Conservation (phyloP, 2,888 invertebrate species). For the Temnothorax unifasciatus region DNA sequence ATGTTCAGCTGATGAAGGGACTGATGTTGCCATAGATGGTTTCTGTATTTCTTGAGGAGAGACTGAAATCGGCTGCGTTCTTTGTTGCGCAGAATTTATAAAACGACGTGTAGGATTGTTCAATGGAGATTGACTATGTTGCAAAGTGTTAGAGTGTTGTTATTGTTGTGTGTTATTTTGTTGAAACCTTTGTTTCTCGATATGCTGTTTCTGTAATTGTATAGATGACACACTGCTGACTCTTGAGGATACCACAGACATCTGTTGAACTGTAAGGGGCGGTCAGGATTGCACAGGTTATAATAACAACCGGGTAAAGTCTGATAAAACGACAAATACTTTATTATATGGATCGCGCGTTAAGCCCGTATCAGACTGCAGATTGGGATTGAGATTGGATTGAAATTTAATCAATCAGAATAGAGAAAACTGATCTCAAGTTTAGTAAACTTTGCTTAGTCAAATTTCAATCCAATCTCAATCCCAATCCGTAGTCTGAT, state of each 20-base stretch:
- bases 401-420: too few species aligned
- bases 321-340: too few species aligned
- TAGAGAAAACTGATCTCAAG: too few species aligned
- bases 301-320: too few species aligned
- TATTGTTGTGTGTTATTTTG: conserved; percentile 58
- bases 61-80: conserved; percentile 79
- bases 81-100: conserved; percentile 80
- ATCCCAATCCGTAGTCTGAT: too few species aligned
- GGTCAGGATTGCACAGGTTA: too few species aligned
- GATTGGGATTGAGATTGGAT: too few species aligned
- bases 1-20: conserved; percentile 45
- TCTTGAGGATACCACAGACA: conserved; percentile 84
- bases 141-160: conserved; percentile 47
- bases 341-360: too few species aligned
- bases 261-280: too few species aligned
- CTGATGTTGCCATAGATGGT: conserved; percentile 74
- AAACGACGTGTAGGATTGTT: conserved; percentile 59
- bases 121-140: conserved; percentile 52
- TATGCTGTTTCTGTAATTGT: conserved; percentile 62
- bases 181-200: conserved; percentile 59
- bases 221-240: conserved; percentile 82
- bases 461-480: too few species aligned
- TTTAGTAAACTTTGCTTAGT: too few species aligned
- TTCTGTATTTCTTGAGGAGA: conserved; percentile 76
- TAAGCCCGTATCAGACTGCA: too few species aligned